Conservation (phyloP, 2,888 invertebrate species). For the Strigamia maritima region DNA sequence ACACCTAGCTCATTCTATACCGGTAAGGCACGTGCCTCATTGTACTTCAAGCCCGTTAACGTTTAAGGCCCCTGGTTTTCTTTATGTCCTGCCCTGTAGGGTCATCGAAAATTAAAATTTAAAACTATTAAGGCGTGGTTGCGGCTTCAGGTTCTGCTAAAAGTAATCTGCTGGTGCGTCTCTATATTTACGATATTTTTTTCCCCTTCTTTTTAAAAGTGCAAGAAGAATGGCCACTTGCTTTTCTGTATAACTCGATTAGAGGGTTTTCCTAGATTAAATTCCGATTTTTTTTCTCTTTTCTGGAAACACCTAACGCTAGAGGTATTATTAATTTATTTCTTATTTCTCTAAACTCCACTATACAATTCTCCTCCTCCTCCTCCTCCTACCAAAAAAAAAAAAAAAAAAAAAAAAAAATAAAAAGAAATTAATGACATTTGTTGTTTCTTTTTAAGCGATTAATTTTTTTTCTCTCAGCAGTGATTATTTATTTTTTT, state of each 20-base stretch:
- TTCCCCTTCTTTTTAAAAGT: not conserved
- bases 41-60: conserved; percentile 27
- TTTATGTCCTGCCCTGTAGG: conserved; percentile 31
- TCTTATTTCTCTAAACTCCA: not conserved
- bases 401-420: too few species aligned
- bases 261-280: not conserved
- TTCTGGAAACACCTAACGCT: not conserved
- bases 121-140: conserved; percentile 34
- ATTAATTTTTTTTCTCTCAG: too few species aligned
- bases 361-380: not conserved
- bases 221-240: conserved; percentile 3
- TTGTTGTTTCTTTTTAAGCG: too few species aligned
- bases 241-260: not conserved
- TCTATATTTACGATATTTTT: conserved; percentile 11
- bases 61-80: conserved; percentile 28
- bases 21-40: conserved; percentile 34
- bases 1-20: conserved; percentile 20
- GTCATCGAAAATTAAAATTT: conserved; percentile 29
- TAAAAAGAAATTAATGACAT: too few species aligned
- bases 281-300: not conserved
- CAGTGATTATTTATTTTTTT: too few species aligned
- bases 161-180: conserved; percentile 31
- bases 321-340: not conserved
- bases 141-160: conserved; percentile 28
- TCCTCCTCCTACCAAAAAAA: too few species aligned